Conservation (phyloP, 2,113 vertebrate species). For the Cyanistes caeruleus region DNA sequence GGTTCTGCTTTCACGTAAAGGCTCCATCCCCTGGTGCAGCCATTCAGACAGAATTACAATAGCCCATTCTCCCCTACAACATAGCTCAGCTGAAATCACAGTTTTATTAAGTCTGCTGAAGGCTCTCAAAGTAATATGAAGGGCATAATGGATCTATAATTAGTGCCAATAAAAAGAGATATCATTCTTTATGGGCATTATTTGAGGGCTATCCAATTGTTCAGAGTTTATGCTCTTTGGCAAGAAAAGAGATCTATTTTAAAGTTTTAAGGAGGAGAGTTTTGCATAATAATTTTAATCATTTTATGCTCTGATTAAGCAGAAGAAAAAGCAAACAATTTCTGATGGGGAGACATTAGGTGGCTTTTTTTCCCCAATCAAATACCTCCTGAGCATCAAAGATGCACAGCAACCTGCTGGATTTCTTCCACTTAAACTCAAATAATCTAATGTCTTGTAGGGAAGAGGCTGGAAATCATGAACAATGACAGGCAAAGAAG, state of each 20-base stretch:
- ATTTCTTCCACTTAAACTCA: not conserved
- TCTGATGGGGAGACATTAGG: not conserved
- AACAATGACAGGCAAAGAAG: not conserved
- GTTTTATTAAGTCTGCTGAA: not conserved
- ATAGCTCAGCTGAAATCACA: not conserved
- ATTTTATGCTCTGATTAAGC: not conserved
- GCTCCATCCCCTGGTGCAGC: not conserved
- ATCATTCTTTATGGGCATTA: slow-evolving; percentile 2
- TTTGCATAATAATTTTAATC: not conserved
- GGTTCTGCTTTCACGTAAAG: not conserved
- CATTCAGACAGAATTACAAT: not conserved
- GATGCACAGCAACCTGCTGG: not conserved
- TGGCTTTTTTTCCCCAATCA: not conserved
- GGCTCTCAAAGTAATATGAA: not conserved
- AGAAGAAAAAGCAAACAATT: not conserved
- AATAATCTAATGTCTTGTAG: not conserved
- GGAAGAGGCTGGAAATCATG: not conserved
- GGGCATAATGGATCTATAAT: not conserved
- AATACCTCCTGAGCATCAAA: not conserved
- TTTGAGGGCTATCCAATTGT: not conserved
- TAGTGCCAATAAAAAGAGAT: slow-evolving; percentile 11
- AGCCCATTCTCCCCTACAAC: not conserved
- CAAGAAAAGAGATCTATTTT: not conserved
- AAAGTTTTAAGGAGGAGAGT: not conserved
- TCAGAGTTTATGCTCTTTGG: not conserved